Evolutionary conservation across 2,797 vertebrate genomes (phyloP).

Genomic region (Enteromius radiatus): DNA sequence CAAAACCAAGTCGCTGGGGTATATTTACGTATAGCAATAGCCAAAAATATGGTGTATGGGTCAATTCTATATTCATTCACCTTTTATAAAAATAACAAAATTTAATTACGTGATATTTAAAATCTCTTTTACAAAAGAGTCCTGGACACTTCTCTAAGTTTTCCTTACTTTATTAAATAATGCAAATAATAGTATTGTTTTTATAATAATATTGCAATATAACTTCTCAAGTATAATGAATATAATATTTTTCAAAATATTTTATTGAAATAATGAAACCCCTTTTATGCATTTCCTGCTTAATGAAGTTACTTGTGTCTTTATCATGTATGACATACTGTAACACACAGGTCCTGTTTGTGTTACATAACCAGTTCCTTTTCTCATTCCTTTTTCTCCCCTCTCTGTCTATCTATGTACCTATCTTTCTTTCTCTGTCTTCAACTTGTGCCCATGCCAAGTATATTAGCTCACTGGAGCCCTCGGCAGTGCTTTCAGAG

Average conservation of each 20-base stretch:
- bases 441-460: constrained; percentile 54
- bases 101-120: neutral
- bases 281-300: neutral
- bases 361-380: neutral
- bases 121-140: neutral
- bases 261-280: neutral
- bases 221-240: neutral
- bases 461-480: constrained; percentile 62
- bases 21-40: too few species aligned
- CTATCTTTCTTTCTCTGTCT: constrained; percentile 45
- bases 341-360: neutral
- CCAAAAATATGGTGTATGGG: too few species aligned
- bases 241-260: neutral
- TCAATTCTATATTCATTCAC: neutral
- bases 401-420: constrained; percentile 11
- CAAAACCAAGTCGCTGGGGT: too few species aligned
- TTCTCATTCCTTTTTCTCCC: too few species aligned
- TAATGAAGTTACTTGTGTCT: neutral
- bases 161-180: neutral
- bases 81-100: neutral
- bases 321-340: neutral
- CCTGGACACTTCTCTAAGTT: neutral
- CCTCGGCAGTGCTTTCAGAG: constrained; percentile 70
- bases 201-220: neutral
- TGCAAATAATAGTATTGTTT: neutral